Evolutionary conservation across 1,140 invertebrate genomes (phyloP).

Genomic region (Macrotrachela quadricornifera): DNA sequence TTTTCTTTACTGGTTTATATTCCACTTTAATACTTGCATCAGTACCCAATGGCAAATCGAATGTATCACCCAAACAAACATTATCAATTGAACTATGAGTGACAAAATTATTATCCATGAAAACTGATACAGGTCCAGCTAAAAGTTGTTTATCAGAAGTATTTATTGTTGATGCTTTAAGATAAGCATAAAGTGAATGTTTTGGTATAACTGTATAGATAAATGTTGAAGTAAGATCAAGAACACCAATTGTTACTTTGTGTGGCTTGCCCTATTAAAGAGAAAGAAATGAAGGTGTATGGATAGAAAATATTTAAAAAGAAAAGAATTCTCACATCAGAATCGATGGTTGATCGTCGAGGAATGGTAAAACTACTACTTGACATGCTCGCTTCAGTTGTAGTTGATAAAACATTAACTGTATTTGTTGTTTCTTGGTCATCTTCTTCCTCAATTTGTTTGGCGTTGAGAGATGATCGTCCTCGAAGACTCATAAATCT

Average conservation of each 20-base stretch:
- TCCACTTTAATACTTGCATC: constrained; percentile 25
- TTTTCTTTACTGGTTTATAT: constrained; percentile 25
- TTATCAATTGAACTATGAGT: background rate
- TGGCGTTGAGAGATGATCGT: too few relatives aligned
- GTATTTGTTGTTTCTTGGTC: background rate
- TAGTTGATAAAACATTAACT: background rate
- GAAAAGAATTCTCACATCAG: background rate
- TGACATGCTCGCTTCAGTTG: background rate
- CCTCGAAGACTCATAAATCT: too few relatives aligned
- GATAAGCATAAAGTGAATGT: constrained; percentile 21
- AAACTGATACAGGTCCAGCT: constrained; percentile 26
- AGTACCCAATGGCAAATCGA: constrained; percentile 19
- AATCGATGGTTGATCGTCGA: background rate
- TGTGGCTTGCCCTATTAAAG: background rate
- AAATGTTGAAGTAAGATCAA: constrained; percentile 23
- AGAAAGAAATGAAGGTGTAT: background rate
- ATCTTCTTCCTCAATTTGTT: too few relatives aligned
- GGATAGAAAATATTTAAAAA: too few relatives aligned
- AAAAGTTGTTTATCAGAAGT: constrained; percentile 21
- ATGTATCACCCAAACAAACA: too few relatives aligned
- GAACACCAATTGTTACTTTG: constrained; percentile 4
- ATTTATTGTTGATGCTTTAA: constrained; percentile 26
- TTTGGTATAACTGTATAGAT: constrained; percentile 26
- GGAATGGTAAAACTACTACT: background rate
- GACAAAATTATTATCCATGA: constrained; percentile 31